A percentile compares a stretch with the other conserved stretches of the same genome.
Evolutionary conservation across 2,113 vertebrate species (phyloP).

Genomic region (Vireo altiloquus): DNA sequence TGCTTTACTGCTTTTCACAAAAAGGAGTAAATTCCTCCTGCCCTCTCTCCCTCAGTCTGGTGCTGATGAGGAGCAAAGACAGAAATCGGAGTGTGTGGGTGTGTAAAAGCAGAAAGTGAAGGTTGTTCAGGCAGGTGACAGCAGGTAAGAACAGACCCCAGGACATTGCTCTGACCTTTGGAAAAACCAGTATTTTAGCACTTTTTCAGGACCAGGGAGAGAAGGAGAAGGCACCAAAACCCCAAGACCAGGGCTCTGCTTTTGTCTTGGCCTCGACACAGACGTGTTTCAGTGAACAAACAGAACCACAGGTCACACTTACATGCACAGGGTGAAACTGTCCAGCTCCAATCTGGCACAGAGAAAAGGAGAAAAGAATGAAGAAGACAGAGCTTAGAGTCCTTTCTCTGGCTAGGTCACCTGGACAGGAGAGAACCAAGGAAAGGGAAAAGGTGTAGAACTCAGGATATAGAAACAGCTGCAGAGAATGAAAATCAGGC

Average conservation of each 20-base stretch:
- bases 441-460: slow-evolving; percentile 59
- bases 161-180: neutral
- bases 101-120: neutral
- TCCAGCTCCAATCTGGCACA: slow-evolving; percentile 78
- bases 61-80: neutral
- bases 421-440: slow-evolving; percentile 77
- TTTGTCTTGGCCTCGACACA: neutral
- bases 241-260: neutral
- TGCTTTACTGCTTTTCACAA: neutral
- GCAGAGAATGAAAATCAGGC: slow-evolving; percentile 28
- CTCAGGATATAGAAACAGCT: slow-evolving; percentile 51
- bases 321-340: slow-evolving; percentile 78
- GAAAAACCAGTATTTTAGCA: neutral
- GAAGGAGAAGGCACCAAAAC: neutral
- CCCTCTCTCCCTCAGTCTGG: neutral
- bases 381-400: slow-evolving; percentile 71
- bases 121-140: neutral
- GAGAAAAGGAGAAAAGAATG: slow-evolving; percentile 80
- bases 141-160: neutral
- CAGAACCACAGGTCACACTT: slow-evolving; percentile 73
- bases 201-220: neutral
- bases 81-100: neutral
- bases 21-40: neutral
- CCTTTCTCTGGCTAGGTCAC: slow-evolving; percentile 72
- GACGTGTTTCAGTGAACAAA: slow-evolving; percentile 7